Evolutionary conservation across 2,113 vertebrate species (phyloP).

Genomic region (Eublepharis macularius): DNA sequence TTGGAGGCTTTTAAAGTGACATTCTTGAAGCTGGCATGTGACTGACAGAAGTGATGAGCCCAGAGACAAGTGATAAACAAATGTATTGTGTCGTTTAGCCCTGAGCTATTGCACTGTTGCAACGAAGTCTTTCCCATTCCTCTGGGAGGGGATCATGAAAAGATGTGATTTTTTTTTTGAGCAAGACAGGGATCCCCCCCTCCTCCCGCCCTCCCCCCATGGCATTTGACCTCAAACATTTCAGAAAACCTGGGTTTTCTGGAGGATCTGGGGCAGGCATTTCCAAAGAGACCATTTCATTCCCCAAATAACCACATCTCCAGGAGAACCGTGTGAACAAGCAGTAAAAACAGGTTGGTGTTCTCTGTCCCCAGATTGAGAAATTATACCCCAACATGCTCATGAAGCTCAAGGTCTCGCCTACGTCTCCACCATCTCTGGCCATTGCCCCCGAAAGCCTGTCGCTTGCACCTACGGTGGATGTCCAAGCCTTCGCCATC

Average conservation of each 20-base stretch:
- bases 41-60: too few species aligned
- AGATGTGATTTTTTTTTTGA: too few species aligned
- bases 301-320: not conserved
- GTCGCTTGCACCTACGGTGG: slow-evolving; percentile 49
- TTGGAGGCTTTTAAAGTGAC: too few species aligned
- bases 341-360: not conserved
- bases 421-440: slow-evolving; percentile 62
- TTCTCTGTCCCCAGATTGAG: slow-evolving; percentile 59
- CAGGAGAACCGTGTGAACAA: not conserved
- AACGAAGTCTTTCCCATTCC: too few species aligned
- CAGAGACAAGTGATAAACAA: too few species aligned
- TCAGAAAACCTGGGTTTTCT: not conserved
- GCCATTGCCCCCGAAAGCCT: slow-evolving; percentile 61
- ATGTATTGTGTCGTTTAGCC: too few species aligned
- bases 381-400: slow-evolving; percentile 67
- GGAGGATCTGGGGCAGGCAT: not conserved
- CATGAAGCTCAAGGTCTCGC: slow-evolving; percentile 63
- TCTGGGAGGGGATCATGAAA: too few species aligned
- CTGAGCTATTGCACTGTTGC: too few species aligned
- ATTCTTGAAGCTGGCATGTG: too few species aligned
- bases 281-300: not conserved
- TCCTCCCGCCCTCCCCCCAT: too few species aligned
- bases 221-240: not conserved
- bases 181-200: too few species aligned
- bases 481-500: slow-evolving; percentile 71